phyloP scores from a whole-genome alignment of 2,113 vertebrate genomes.

The Pelodiscus sinensis region DNA sequence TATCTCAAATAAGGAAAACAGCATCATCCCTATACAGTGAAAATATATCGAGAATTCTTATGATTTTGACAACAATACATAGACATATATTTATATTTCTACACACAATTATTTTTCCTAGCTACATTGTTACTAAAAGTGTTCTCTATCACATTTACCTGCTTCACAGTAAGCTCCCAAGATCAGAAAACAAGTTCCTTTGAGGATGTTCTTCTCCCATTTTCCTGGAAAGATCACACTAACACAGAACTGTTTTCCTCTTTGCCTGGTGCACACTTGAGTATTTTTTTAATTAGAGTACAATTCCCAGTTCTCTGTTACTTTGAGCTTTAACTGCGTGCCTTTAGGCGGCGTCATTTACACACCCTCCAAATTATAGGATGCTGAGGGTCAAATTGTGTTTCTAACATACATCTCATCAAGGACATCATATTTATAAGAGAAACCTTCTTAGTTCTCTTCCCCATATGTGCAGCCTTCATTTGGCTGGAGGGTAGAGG shows the following conservation, averaged over 20 bases:
- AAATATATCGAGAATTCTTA: slow-evolving; percentile 10
- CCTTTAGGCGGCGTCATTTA: slow-evolving; percentile 17
- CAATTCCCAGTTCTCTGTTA: slow-evolving; percentile 17
- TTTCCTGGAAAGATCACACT: slow-evolving; percentile 49
- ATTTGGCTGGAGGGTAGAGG: neutral
- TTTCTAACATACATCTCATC: slow-evolving; percentile 19
- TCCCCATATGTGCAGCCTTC: neutral
- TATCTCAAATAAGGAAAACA: neutral
- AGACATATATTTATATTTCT: slow-evolving; percentile 29
- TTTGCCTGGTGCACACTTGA: neutral
- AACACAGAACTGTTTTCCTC: neutral
- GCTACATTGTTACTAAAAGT: slow-evolving; percentile 39
- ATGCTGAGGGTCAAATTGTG: neutral
- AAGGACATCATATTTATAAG: neutral
- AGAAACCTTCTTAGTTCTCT: neutral
- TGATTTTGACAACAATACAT: slow-evolving; percentile 16
- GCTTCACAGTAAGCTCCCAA: neutral
- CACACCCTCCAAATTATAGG: neutral
- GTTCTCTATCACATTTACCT: slow-evolving; percentile 42
- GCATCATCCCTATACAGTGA: neutral
- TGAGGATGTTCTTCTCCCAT: slow-evolving; percentile 44
- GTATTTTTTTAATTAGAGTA: neutral
- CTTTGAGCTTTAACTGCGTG: neutral
- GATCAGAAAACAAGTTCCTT: slow-evolving; percentile 27
- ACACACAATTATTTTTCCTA: slow-evolving; percentile 50